Conservation (phyloP, 2,797 vertebrate genomes). For the Argentina silus region DNA sequence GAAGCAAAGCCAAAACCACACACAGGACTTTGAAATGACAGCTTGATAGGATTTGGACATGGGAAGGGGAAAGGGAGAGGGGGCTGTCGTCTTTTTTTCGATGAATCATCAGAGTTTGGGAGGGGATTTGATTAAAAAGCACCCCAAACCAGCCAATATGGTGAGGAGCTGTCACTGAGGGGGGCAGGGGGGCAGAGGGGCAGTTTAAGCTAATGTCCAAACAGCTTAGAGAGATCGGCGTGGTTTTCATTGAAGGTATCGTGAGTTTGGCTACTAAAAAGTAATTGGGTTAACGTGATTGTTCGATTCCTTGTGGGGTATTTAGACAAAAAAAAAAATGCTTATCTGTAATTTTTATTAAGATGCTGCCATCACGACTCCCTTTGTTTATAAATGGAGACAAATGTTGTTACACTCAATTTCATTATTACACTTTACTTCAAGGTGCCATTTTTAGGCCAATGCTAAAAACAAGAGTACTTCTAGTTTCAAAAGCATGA, state of each 20-base stretch:
- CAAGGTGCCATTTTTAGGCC: background rate
- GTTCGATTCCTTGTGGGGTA: conserved; percentile 38
- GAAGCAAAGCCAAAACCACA: conserved; percentile 70
- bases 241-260: conserved; percentile 37
- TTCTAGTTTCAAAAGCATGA: too few species aligned
- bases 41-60: conserved; percentile 72
- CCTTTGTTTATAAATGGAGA: conserved; percentile 38
- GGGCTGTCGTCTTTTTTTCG: conserved; percentile 45
- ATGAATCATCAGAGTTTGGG: conserved; percentile 53
- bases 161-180: conserved; percentile 34
- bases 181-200: conserved; percentile 35
- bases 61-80: background rate
- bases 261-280: conserved; percentile 13
- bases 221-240: conserved; percentile 27
- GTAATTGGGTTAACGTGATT: conserved; percentile 59
- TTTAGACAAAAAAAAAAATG: conserved; percentile 57
- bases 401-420: background rate
- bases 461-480: too few species aligned
- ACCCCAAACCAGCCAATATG: conserved; percentile 24
- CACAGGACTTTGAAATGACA: conserved; percentile 71
- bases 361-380: conserved; percentile 52
- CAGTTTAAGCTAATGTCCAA: conserved; percentile 26
- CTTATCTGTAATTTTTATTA: conserved; percentile 36
- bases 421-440: background rate
- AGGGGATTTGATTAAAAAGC: conserved; percentile 53